Evolutionary conservation across 92 coral and sea anemone genomes (phyloP), one percentile per base, ranked within the genome.

Genomic region (Galaxea fascicularis): DNA sequence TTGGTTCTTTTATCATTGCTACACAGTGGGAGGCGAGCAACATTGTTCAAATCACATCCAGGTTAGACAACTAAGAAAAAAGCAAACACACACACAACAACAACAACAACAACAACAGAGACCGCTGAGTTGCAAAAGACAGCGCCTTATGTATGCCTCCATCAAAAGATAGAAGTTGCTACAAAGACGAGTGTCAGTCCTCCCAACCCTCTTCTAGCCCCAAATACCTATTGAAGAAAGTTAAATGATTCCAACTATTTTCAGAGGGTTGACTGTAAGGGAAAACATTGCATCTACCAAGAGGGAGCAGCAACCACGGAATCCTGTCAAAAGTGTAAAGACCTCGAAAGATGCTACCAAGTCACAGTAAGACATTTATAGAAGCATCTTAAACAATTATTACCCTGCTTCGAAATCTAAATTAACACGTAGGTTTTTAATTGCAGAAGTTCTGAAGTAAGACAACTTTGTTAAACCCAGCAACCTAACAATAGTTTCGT

Each of bases 1-100:
- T 39, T 91, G 94, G 94, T 91, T 91, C 51, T 83, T 52, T 44
- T 58, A 87, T 35, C 76, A 87, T 59, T 91, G 94, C 76, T 83
- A 88, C 27, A 91, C 89, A 8, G 90, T 91, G 2, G 89, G 91
- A 79, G 30, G 56, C 25, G 53, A 62, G 3, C 29, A 68, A 26
- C 47, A 16, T 22, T 91, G 94, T 82, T 83, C 94, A 14, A 54
- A 28, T 13, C 45, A 87, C 27, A 88, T 91, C 15, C 74, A 18
- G 89, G 94, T 90, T 9, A 21, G 85, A 27, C n/a, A 26, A 52
- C 53, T 47, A 52, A 52, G 57, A 9, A 52, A 52, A 52, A 52
- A 9, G 53, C 53, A 47, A 47, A 47, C 53, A 47, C 53, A 47
- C 53, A 47, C 53, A n/a, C n/a, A n/a, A 47, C 53, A n/a, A n/a